Evolutionary conservation across 2,113 vertebrate species (phyloP).

Genomic region (Colaptes auratus): DNA sequence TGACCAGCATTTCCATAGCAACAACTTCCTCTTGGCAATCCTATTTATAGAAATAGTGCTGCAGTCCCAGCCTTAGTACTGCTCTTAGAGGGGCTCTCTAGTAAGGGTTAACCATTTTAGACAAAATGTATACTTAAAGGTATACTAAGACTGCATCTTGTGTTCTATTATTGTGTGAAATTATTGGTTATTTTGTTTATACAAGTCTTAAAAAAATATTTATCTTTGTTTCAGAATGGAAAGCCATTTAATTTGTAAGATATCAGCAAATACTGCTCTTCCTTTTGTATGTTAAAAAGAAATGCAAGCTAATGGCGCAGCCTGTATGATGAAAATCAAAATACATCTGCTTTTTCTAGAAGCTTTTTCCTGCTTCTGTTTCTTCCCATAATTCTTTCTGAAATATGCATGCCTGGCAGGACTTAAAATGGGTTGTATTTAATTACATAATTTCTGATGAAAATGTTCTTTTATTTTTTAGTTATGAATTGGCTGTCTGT

Average conservation of each 20-base stretch:
- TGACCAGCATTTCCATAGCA: conserved; percentile 63
- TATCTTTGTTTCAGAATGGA: not conserved
- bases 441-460: conserved; percentile 11
- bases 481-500: not conserved
- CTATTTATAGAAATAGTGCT: conserved; percentile 74
- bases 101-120: conserved; percentile 31
- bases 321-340: not conserved
- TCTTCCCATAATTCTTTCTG: conserved; percentile 4
- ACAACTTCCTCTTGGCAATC: conserved; percentile 70
- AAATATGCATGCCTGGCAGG: conserved; percentile 25
- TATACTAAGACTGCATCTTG: not conserved
- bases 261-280: not conserved
- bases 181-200: not conserved
- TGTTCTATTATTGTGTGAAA: not conserved
- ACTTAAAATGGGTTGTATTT: not conserved
- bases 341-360: conserved; percentile 15
- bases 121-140: not conserved
- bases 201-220: not conserved
- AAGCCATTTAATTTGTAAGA: not conserved
- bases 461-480: not conserved
- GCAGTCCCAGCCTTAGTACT: conserved; percentile 35
- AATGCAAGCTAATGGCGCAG: not conserved
- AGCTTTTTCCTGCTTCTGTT: not conserved
- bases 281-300: not conserved
- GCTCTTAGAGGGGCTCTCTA: conserved; percentile 22